Base-by-base conservation (phyloP, 2,113 vertebrate genomes). In the Nothocercus nigrocapillus region DNA sequence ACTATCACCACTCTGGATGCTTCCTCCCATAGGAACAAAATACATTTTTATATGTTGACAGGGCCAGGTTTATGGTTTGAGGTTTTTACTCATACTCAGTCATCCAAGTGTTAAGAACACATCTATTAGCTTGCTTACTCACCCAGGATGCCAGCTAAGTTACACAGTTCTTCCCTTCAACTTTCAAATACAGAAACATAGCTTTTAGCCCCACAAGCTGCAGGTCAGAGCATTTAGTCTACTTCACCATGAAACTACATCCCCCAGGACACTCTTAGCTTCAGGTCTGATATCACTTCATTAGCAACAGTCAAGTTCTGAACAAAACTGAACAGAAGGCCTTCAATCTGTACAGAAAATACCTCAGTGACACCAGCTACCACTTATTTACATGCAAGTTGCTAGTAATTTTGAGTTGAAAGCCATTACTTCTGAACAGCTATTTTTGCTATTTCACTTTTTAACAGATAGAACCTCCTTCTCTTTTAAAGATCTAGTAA, bases 101-200 rank as follows among this genome's bases (percentile, higher is more conserved):
- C 72, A 82, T 82, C 66, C 69, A 68, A 88, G 38, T 27, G 38
- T 66, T 84, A 90, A 79, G 79, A 95, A 82, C 42, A 44, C 77
- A 40, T 58, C 34, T 44, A 84, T 72, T 86, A 68, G 88, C 42
- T 68, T 53, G 67, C 83, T 79, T 67, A 85, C 54, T 66, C 79
- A 89, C 51, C 45, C 79, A 80, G 68, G 49, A 93, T 91, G 86
- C 74, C 87, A 91, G 75, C 42, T 51, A 42, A 67, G 38, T 95
- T 74, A 96, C 6, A 2, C 85, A 78, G 74, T 70, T 77, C 25
- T 54, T 69, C 45, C 34, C 61, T 78, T 74, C 68, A 76, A 1
- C n/a, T 9, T 80, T 51, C 64, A 51, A 78, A 44, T 9, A 56
- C 11, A 88, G 51, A 67, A 80, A 49, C 0, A 0, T 10, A 10